Percentiles rank a stretch among this genome's conserved stretches.
These are phyloP conservation scores for Cyanocitta stelleri DNA, from an alignment of 2,113 vertebrate species.

Conservation along the genomic window DNA sequence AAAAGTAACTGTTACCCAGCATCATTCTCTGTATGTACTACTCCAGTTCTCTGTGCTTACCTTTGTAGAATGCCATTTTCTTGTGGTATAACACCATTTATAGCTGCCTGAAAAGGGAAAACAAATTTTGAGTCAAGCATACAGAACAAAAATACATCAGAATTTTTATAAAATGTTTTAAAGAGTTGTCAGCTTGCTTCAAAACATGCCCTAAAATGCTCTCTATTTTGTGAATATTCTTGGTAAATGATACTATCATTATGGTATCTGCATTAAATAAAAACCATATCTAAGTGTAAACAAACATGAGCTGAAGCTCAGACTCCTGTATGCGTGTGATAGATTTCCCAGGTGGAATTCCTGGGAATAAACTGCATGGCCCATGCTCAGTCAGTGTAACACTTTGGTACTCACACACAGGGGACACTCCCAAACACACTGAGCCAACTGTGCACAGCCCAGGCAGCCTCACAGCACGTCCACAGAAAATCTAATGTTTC, in stretches of 20 bases:
- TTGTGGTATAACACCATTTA: slow-evolving; percentile 98
- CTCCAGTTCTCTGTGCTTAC: slow-evolving; percentile 71
- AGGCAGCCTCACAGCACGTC: not conserved
- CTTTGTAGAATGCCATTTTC: slow-evolving; percentile 98
- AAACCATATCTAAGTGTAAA: not conserved
- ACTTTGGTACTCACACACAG: not conserved
- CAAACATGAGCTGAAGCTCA: not conserved
- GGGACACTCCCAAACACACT: not conserved
- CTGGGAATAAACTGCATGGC: not conserved
- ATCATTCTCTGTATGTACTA: not conserved
- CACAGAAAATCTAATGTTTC: not conserved
- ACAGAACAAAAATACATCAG: not conserved
- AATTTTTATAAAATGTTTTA: not conserved
- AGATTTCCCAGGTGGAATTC: not conserved
- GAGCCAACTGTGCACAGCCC: not conserved
- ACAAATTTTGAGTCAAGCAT: not conserved
- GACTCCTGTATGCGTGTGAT: accelerated
- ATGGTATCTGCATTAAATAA: not conserved
- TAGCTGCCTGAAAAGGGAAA: slow-evolving; percentile 89
- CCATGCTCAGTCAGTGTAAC: not conserved
- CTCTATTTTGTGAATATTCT: not conserved
- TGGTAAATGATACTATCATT: accelerated
- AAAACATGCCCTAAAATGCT: not conserved
- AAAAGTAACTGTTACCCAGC: not conserved
- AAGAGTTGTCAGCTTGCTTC: not conserved